phyloP scores from a whole-genome alignment of 2,113 vertebrate species.

The Saiga tatarica region DNA sequence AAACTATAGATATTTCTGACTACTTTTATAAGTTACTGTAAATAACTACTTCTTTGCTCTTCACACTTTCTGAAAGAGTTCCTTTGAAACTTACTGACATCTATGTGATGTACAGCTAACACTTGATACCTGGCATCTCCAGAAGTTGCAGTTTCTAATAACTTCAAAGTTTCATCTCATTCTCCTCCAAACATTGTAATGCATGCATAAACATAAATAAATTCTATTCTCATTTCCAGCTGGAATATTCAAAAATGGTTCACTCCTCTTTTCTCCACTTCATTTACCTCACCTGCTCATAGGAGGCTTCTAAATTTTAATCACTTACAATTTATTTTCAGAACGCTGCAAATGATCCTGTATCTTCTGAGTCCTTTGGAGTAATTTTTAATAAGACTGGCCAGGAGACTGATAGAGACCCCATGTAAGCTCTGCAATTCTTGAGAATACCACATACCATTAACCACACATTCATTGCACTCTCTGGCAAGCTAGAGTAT shows the following conservation, averaged over 20 bases:
- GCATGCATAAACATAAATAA: background rate
- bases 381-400: background rate
- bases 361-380: background rate
- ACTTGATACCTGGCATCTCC: background rate
- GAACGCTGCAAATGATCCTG: background rate
- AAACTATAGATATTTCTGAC: background rate
- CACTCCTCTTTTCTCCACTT: background rate
- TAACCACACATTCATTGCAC: background rate
- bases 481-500: background rate
- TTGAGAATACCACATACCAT: background rate
- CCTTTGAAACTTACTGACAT: background rate
- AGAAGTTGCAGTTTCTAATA: background rate
- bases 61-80: background rate
- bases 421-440: background rate
- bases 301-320: background rate
- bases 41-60: background rate
- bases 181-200: background rate
- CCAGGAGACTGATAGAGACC: background rate
- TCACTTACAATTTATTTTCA: background rate
- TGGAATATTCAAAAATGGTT: background rate
- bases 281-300: background rate
- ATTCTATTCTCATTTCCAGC: background rate
- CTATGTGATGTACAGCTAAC: background rate
- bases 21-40: background rate
- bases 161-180: background rate